Base-by-base conservation (phyloP, 2,113 vertebrate species). In the Rhodinocichla rosea region DNA sequence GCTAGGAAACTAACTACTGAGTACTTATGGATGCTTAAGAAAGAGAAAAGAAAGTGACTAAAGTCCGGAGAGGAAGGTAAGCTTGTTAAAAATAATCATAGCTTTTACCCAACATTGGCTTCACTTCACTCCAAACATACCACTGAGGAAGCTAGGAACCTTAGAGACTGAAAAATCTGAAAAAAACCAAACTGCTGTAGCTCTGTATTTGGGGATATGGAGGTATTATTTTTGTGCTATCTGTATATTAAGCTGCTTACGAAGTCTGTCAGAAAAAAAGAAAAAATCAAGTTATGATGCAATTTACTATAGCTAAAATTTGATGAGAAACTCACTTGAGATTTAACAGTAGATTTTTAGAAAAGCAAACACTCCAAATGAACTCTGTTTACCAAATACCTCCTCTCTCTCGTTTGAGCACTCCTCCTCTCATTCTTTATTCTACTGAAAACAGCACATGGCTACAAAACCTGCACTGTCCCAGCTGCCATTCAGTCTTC, bases 71-170 rank as follows among this genome's bases (percentile, higher is more conserved):
- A 59, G n/a, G 57, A 37, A 59, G 12, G 15, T 37, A 30, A 52
- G 16, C 28, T 19, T 53, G 52, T 19, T 53, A 30, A 30, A 96
- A 89, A 69, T 15, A 59, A 86, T 40, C 53, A 65, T 32, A 37
- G 16, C 42, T 15, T 86, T 60, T 1, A 2, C 19, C 47, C 42
- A 57, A 32, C 3, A 12, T 0, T 35, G 19, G n/a, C 40, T 63
- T 45, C 2, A 2, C 16, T 76, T 83, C 57, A 75, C 9, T 75
- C 56, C 63, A 63, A 83, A 68, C 2, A 10, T 6, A 42, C 11
- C 53, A 35, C 27, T 30, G 26, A 83, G 18, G 23, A 87, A 81
- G 42, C 26, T 15, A 84, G 32, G 76, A 89, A 55, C 22, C 21
- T 78, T 12, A 55, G 60, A 5, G 6, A 26, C 2, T 50, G 26